These are phyloP conservation scores for Periplaneta americana DNA, from an alignment of 1,140 invertebrate species.

Conservation along the genomic window DNA sequence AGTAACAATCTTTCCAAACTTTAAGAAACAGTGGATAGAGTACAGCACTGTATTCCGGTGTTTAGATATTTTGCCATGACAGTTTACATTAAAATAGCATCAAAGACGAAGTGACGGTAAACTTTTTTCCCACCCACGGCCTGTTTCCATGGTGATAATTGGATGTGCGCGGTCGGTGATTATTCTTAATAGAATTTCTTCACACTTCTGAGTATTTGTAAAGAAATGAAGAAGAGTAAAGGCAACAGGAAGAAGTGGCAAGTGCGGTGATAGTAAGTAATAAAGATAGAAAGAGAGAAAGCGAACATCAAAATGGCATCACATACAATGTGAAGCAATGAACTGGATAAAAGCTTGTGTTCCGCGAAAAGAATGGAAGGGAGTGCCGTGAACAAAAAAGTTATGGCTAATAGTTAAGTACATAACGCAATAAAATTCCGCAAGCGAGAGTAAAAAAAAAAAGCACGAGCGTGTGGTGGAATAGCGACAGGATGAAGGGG, in stretches of 20 bases:
- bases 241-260: neutral
- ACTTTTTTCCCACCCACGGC: too few relatives aligned
- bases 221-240: neutral
- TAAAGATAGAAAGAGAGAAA: neutral
- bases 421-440: slow-evolving; percentile 12
- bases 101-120: too few relatives aligned
- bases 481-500: neutral
- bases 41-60: too few relatives aligned
- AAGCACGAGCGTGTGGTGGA: neutral
- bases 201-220: too few relatives aligned
- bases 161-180: neutral
- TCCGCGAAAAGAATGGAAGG: neutral
- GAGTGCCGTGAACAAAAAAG: neutral
- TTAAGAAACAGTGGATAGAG: too few relatives aligned
- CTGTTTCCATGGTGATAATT: neutral
- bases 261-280: neutral
- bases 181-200: too few relatives aligned
- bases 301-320: slow-evolving; percentile 3
- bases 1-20: too few relatives aligned
- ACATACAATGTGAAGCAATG: neutral
- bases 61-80: too few relatives aligned
- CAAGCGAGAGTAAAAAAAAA: neutral
- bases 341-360: neutral
- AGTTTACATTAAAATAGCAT: too few relatives aligned
- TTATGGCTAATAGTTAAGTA: slow-evolving; percentile 15